A percentile compares a stretch with the other conserved stretches of the same genome.
These are phyloP conservation scores for Erebia ligea DNA, from an alignment of 2,888 invertebrate species.

Conservation along the genomic window DNA sequence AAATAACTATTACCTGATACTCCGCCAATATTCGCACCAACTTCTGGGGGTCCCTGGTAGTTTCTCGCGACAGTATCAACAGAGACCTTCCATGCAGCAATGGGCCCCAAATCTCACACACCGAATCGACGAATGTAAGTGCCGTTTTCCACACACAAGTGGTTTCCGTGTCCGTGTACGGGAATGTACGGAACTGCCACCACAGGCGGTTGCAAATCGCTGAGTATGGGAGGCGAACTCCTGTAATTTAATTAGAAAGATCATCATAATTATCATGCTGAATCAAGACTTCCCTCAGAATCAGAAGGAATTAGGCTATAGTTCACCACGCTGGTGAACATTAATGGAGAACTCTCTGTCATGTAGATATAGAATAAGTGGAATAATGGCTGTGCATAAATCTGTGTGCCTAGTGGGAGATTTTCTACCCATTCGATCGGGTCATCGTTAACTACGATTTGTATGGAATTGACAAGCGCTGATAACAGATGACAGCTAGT, in stretches of 20 bases:
- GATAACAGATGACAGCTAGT: no score
- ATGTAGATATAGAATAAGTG: no score
- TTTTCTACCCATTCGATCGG: no score
- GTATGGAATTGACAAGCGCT: no score
- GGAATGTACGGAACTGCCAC: conserved; percentile 94
- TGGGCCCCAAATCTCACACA: conserved; percentile 94
- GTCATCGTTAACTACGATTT: no score
- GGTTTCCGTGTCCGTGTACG: conserved; percentile 86
- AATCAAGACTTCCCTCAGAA: no score
- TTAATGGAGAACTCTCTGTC: no score
- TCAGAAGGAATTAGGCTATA: no score
- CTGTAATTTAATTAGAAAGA: conserved; percentile 60
- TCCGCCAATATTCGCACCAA: conserved; percentile 87
- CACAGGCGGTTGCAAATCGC: conserved; percentile 91
- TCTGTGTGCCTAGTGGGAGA: no score
- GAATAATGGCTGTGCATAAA: no score
- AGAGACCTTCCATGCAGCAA: conserved; percentile 88
- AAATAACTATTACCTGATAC: conserved; percentile 88
- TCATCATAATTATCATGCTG: no score
- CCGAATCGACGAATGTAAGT: conserved; percentile 94
- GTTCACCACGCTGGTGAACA: no score
- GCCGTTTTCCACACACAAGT: conserved; percentile 95
- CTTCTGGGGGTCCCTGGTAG: conserved; percentile 90
- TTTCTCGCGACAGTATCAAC: conserved; percentile 87
- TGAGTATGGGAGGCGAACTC: conserved; percentile 90